A percentile compares a stretch with the other conserved stretches of the same genome.
phyloP scores from a whole-genome alignment of 2,113 vertebrate species.

The Cyanistes caeruleus region DNA sequence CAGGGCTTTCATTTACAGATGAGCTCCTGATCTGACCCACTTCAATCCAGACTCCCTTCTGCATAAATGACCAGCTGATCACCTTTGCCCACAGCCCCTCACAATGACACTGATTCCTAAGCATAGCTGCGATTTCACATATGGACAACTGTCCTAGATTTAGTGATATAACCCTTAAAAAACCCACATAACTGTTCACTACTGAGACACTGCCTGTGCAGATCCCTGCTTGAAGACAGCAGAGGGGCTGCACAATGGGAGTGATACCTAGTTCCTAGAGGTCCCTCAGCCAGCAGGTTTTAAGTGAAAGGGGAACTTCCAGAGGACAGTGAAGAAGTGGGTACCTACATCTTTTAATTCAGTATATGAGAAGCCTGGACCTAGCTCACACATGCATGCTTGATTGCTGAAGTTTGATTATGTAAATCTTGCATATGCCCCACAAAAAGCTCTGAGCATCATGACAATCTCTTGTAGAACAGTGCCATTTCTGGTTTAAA shows the following conservation, averaged over 20 bases:
- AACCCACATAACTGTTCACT: background rate
- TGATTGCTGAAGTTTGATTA: background rate
- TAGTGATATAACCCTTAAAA: background rate
- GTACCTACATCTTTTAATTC: background rate
- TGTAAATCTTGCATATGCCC: background rate
- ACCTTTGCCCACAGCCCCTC: background rate
- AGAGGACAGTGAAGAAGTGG: background rate
- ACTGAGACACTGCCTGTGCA: background rate
- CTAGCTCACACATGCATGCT: background rate
- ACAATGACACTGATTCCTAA: background rate
- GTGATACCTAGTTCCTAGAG: background rate
- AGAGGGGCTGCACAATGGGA: background rate
- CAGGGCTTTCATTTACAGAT: background rate
- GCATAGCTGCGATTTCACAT: background rate
- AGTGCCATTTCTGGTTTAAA: background rate
- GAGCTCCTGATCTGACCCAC: background rate
- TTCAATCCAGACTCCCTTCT: background rate
- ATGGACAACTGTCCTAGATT: background rate
- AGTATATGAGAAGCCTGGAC: background rate
- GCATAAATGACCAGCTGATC: background rate
- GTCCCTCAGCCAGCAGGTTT: background rate
- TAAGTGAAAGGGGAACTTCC: background rate
- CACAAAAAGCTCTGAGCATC: background rate
- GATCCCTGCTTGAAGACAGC: background rate
- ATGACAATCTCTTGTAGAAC: background rate